Evolutionary conservation across 2,888 invertebrate species (phyloP), one percentile per base, ranked within the genome.

Genomic region (Papilio elwesi): DNA sequence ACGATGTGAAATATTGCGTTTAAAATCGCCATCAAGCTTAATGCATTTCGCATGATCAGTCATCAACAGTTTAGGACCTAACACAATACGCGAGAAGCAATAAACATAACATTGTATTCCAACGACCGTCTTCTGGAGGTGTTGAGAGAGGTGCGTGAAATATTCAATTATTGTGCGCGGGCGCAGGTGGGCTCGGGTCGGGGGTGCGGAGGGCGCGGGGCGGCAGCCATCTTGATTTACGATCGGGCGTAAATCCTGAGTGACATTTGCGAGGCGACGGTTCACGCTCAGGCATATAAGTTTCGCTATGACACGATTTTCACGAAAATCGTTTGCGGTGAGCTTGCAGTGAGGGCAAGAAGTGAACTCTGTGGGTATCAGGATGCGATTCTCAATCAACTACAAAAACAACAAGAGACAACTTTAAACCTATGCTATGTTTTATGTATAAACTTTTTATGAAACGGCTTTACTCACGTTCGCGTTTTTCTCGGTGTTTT

Each of bases 201-300:
- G 79, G 82, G 82, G 69, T 75, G 62, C 74, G 73, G 76, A 15
- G 81, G 78, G 81, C n/a, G 59, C n/a, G 85, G 83, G 79, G 82
- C 78, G 85, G 87, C 91, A 82, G 92, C 92, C 93, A 92, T 92
- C 86, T 92, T 93, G 93, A 93, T 93, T 93, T 93, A 93, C 87
- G 92, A 90, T 85, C 84, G 87, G 85, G 83, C 86, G 90, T 93
- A 93, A 93, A 93, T 93, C 87, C 86, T 87, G 78, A 89, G 89
- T 92, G 93, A 92, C 93, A 92, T 91, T 92, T 93, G 92, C 88
- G 90, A 89, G 87, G 85, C 87, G 87, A 87, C 87, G 87, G 85
- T 81, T 87, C 83, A 82, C 79, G 82, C 81, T 81, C 80, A 81
- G 82, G 79, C 79, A 81, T 82, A 84, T 82, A 80, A 80, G 81